phyloP scores from a whole-genome alignment of 2,113 vertebrate genomes.

The Xenus cinereus region DNA sequence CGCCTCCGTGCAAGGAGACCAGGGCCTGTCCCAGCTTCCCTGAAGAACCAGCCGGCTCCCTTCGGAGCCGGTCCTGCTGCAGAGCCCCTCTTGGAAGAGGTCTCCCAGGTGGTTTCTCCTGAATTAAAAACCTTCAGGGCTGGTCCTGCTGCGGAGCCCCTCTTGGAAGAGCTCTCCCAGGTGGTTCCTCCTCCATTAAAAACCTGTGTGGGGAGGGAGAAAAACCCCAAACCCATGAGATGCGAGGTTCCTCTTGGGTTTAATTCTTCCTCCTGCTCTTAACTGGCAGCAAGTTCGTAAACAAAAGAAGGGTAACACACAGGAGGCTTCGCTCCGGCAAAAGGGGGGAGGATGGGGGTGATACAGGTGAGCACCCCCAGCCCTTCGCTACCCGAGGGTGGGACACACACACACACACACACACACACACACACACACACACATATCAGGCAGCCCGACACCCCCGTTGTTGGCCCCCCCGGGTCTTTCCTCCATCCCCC shows the following conservation, averaged over 20 bases:
- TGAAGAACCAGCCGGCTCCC: fast-evolving
- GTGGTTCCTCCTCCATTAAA: too few species aligned
- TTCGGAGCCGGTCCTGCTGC: fast-evolving
- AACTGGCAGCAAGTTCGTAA: neutral
- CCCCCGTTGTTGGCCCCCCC: too few species aligned
- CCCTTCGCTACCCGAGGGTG: neutral
- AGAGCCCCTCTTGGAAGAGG: neutral
- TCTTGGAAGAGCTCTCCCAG: too few species aligned
- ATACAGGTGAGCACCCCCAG: neutral
- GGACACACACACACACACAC: too few species aligned
- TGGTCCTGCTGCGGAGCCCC: too few species aligned
- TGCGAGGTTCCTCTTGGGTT: neutral
- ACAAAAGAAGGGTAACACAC: neutral
- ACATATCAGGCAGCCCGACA: neutral
- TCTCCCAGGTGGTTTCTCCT: neutral
- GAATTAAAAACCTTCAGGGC: neutral
- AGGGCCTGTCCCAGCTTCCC: neutral
- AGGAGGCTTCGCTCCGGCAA: neutral
- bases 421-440: too few species aligned
- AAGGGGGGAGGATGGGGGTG: neutral
- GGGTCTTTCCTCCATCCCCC: neutral
- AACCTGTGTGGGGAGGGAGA: too few species aligned
- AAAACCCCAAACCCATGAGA: neutral
- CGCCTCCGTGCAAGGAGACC: neutral
- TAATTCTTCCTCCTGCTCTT: neutral